Base-by-base conservation (phyloP, 2,797 vertebrate species). In the Acridotheres tristis region DNA sequence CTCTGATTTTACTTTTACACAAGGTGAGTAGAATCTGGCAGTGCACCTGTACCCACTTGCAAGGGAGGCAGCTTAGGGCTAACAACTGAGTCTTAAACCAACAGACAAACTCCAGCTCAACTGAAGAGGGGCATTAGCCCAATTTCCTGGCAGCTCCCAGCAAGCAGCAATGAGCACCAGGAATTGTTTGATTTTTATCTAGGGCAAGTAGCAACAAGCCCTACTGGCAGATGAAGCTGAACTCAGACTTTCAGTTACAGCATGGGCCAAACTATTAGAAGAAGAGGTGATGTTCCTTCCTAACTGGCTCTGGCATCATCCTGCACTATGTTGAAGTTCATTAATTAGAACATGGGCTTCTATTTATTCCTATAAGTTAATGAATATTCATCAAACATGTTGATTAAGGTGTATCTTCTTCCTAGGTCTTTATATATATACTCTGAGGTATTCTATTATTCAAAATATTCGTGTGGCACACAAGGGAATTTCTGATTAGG, bases 341-440 rank as follows among this genome's bases (percentile, higher is more conserved):
- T 67, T 90, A 94, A 85, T 94, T 85, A 92, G 81, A 95, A 80
- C 57, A 58, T 18, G 83, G 75, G 17, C 34, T 82, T 93, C 65
- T 90, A 74, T 88, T 94, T 93, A 87, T 96, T 86, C n/a, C 40
- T 77, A 10, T 10, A 59, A 85, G 16, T 29, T 89, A 67, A 93
- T 96, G 88, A 95, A 93, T 96, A 96, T 93, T 96, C 81, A 96
- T 74, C 27, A 48, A 34, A 36, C 5, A 5, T n/a, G 59, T 82
- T 96, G 84, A 96, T 96, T 94, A 95, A 93, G 65, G 45, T 77
- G 84, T 86, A 85, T 93, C 62, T 68, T 54, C 32, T 88, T 90
- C 47, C 50, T 45, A 47, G 27, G 34, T 81, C 89, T 87, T 89
- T 65, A 89, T 36, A 36, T 36, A 36, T 36, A 36, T 87, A 90